These are phyloP conservation scores for Drosophila ohnishii DNA, from an alignment of 1,140 invertebrate species.

Conservation along the genomic window DNA sequence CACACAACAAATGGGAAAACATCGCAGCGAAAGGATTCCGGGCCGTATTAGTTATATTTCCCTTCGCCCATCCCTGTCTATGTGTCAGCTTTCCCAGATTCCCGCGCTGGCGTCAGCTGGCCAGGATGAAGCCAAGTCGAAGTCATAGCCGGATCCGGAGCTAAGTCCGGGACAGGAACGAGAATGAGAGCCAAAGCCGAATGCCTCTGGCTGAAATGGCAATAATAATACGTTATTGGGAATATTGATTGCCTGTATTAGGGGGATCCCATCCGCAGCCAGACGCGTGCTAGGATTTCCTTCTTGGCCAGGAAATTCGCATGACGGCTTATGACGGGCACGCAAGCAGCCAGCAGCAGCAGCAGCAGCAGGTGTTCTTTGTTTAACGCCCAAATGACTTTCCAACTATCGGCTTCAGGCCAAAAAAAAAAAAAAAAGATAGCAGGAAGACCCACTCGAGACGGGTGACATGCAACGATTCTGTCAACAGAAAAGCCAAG, in stretches of 20 bases:
- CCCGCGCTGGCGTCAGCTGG: constrained; percentile 43
- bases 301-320: constrained; percentile 34
- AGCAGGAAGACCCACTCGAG: constrained; percentile 15
- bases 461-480: constrained; percentile 47
- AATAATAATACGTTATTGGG: constrained; percentile 73
- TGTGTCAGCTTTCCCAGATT: constrained; percentile 45
- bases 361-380: constrained; percentile 55
- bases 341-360: constrained; percentile 13
- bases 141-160: constrained; percentile 24
- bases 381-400: constrained; percentile 59
- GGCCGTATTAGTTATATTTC: constrained; percentile 68
- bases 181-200: constrained; percentile 36
- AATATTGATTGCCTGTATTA: constrained; percentile 69
- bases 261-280: constrained; percentile 12
- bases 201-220: constrained; percentile 48
- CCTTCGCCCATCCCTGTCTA: constrained; percentile 21
- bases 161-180: constrained; percentile 12
- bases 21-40: constrained; percentile 60
- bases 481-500: constrained; percentile 53
- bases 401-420: constrained; percentile 10
- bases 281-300: constrained; percentile 27
- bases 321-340: constrained; percentile 33
- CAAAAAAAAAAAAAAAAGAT: background rate
- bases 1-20: constrained; percentile 49
- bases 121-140: constrained; percentile 24